Conservation (phyloP, 2,888 invertebrate species). For the Harpalus rufipes region DNA sequence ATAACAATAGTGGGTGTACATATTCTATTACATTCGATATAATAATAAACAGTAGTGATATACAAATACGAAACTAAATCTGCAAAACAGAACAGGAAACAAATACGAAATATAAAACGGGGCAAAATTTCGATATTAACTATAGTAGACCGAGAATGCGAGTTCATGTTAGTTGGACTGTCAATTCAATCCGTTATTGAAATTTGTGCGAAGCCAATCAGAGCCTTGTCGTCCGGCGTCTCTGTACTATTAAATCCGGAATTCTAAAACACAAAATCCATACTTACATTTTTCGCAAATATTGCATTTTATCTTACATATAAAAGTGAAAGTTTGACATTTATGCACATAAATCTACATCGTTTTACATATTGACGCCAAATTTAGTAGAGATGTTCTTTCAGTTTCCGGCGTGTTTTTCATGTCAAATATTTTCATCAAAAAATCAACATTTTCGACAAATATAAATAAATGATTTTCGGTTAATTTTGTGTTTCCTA, state of each 20-base stretch:
- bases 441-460: too few relatives aligned
- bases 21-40: slow-evolving; percentile 57
- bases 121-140: slow-evolving; percentile 49
- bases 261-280: slow-evolving; percentile 77
- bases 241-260: slow-evolving; percentile 86
- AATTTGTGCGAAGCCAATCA: slow-evolving; percentile 98
- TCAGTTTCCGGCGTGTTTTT: too few relatives aligned
- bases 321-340: too few relatives aligned
- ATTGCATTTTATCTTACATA: too few relatives aligned
- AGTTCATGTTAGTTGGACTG: slow-evolving; percentile 28
- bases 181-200: slow-evolving; percentile 89
- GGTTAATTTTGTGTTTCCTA: too few relatives aligned
- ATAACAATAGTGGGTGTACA: slow-evolving; percentile 63
- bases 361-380: too few relatives aligned
- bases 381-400: too few relatives aligned
- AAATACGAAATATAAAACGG: slow-evolving; percentile 30
- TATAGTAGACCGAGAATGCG: slow-evolving; percentile 60
- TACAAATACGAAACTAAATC: slow-evolving; percentile 44
- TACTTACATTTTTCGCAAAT: too few relatives aligned
- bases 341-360: too few relatives aligned
- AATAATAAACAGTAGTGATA: slow-evolving; percentile 56
- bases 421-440: too few relatives aligned
- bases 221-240: slow-evolving; percentile 94
- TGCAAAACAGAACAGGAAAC: slow-evolving; percentile 45
- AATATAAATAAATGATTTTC: too few relatives aligned